Evolutionary conservation across 2,113 vertebrate species (phyloP), one percentile per base, ranked within the genome.

Genomic region (Misgurnus anguillicaudatus): DNA sequence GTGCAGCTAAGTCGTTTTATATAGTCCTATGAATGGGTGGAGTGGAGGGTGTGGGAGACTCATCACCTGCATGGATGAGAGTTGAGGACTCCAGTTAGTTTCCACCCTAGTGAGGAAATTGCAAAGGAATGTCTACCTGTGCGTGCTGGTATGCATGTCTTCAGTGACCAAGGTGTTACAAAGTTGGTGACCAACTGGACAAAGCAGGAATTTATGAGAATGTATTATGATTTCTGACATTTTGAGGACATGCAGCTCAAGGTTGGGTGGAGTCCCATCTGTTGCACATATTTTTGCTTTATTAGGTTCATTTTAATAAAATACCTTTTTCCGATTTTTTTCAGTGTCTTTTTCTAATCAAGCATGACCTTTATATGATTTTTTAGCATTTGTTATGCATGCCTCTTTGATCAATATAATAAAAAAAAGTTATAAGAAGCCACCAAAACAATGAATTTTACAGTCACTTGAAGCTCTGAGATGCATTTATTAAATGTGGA

Each of bases 71-170:
- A 81, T 79, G 85, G 76, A 86, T 89, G 87, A 88, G 79, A 76
- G 85, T 89, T 75, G 79, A 89, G 74, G 68, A 82, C 78, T 60
- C 80, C 78, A 61, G 76, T 82, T 83, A n/a, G 74, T 86, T 90
- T 85, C 79, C 87, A 85, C 81, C 60, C 76, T 64, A 82, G 78
- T 91, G 87, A 91, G 85, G 87, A 85, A 87, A 89, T 63, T 74
- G 63, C 84, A 83, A 78, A 72, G 85, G 86, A 91, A 90, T 85
- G 82, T 80, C 72, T 80, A 31, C 67, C 14, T 63, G 31, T 75
- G 21, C 58, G 69, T 39, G 39, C 75, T 47, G 67, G 5, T 83
- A 5, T 84, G 0, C 48, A 45, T 72, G 14, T 17, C 4, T 76
- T 9, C 10, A 17, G 2, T 74, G 31, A 38, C 11, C 24, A 31